Evolutionary conservation across 2,888 invertebrate species (phyloP), one percentile per base, ranked within the genome.

Genomic region (Torymus aiolomorphi): DNA sequence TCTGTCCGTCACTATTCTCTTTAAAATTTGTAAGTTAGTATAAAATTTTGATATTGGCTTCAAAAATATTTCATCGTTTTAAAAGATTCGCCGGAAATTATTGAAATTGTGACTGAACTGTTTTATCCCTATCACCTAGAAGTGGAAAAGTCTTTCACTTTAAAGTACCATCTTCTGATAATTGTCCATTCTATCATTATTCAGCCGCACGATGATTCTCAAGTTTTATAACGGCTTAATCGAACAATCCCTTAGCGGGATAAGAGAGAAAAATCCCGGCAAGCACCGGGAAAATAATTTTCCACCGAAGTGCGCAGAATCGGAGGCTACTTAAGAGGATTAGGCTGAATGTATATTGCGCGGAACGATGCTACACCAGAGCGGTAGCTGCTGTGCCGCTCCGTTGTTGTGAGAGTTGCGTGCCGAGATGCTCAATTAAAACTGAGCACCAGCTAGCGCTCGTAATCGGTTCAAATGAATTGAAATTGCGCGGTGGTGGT

Each of bases 351-450:
- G 42, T 57, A 49, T 42, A 54, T 42, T 63, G 72, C 13, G 42
- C 42, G 42, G 42, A 42, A 42, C 42, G 8, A 42, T 42, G 42
- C 42, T 42, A 42, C 8, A 42, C 42, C 42, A 42, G 42, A n/a
- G n/a, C 20, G 13, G 61, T 24, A 16, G 62, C 42, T 65, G 74
- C 57, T 49, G 49, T 31, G 66, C 16, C 57, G 59, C 51, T 65
- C 52, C 24, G 31, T 54, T 49, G 42, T 42, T 42, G 42, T 8
- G 42, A 5, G 42, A 42, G 42, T 42, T 8, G 51, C n/a, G 51
- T 12, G 2, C 51, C 24, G 75, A 42, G 42, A 51, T 61, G 88
- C 88, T 88, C 88, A 88, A 88, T 88, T 88, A 82, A 86, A 86
- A 85, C 84, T 85, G 84, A 86, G 84, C 86, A 82, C 42, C 42